Base-by-base conservation (phyloP, 2,888 invertebrate genomes). In the Globia sparganii region DNA sequence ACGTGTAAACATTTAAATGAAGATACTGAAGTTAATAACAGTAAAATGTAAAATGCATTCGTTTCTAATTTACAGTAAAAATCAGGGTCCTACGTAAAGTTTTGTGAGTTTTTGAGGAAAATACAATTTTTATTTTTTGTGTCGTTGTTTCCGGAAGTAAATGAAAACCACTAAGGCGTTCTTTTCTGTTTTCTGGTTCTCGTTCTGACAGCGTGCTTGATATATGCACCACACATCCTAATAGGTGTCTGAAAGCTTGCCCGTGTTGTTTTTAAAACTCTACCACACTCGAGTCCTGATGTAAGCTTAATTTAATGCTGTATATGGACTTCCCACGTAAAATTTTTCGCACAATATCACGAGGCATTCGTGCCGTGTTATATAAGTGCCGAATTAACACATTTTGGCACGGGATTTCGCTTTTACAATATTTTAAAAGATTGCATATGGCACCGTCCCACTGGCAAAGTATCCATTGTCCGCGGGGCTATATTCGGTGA, bases 371-470 rank as follows among this genome's bases (percentile, higher is more conserved):
- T 86, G 89, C 85, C 87, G 81, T 88, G 91, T 90, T 91, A 91
- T 91, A 87, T 91, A 91, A 92, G 91, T 92, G 92, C 89, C 81
- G 91, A 93, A 94, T 94, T 94, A 94, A 93, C 93, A 92, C 91
- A 92, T 94, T 94, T 94, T 94, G 93, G 94, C 94, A 93, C 92
- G 85, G 89, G 86, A 90, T 90, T 90, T 90, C 84, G 92, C 89
- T 92, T 94, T 93, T 91, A 92, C 91, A 92, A 93, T 93, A 92
- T 93, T 91, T 92, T 92, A 90, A 91, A 94, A 93, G 91, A 93
- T 93, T 91, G 91, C 92, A 89, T 88, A 90, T 86, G 90, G 88
- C 86, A 85, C 88, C 89, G 89, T 90, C 90, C 91, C 85, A 89
- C 86, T 90, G 91, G 91, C 89, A 87, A 88, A 85, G 89, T 90